Conservation (phyloP, 2,113 vertebrate genomes). For the Mesocricetus auratus region DNA sequence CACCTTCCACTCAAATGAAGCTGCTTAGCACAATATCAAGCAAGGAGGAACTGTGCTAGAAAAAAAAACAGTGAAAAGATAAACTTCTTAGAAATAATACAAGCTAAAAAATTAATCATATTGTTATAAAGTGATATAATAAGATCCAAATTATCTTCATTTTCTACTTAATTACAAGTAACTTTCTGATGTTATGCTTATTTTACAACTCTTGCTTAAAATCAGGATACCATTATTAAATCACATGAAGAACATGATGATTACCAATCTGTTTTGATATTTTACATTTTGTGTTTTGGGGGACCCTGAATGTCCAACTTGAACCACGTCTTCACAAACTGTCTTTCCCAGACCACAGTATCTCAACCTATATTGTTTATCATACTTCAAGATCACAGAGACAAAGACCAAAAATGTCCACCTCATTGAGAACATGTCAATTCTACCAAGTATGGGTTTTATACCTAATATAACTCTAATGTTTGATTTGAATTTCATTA, state of each 20-base stretch:
- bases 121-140: background rate
- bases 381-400: background rate
- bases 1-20: background rate
- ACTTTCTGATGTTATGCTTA: background rate
- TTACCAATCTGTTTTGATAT: background rate
- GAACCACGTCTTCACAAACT: background rate
- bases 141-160: background rate
- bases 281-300: background rate
- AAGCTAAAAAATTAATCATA: no score
- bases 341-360: background rate
- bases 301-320: background rate
- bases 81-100: background rate
- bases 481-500: constrained; percentile 73
- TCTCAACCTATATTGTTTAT: background rate
- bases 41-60: background rate
- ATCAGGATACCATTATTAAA: background rate
- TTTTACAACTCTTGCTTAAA: background rate
- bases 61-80: constrained; percentile 5
- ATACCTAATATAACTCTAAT: constrained; percentile 47
- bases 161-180: constrained; percentile 25
- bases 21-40: rapidly evolving
- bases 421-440: background rate
- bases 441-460: constrained; percentile 58
- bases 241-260: background rate
- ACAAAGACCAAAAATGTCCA: constrained; percentile 14